Base-by-base conservation (phyloP, 2,113 vertebrate species). In the Microcebus jonahi region DNA sequence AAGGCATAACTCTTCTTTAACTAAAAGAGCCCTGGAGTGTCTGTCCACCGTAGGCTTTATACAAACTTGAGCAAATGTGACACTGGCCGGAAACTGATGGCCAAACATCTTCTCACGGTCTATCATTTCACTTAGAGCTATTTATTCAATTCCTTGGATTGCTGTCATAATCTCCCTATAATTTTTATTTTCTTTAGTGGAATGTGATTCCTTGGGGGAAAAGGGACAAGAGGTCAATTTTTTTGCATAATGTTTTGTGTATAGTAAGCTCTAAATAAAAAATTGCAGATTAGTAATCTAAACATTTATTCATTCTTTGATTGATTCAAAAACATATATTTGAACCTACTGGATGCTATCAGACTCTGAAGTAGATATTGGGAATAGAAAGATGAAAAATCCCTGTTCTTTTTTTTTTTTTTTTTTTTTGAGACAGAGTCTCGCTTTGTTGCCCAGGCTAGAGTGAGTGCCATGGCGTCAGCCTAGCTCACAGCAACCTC, bases 131-230 rank as follows among this genome's bases (percentile, higher is more conserved):
- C 59, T 57, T 61, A 57, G 29, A 82, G 48, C 42, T 81, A 61
- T 92, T 94, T 76, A 61, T 92, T 94, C 68, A 65, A 9, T 77
- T 90, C 27, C 21, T 77, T 96, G 75, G 77, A 53, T 90, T 96
- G n/a, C 15, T 55, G 8, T 92, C 61, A 83, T 48, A 45, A 25
- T 82, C 31, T 92, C 45, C 53, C 21, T 80, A 3, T 34, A 85
- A 81, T 63, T 82, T 65, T 95, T 76, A 84, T 95, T 94, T 92
- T 79, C 63, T 92, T 92, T 81, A 96, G 73, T 80, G 45, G 36
- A 76, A 59, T 81, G 27, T 83, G 39, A 75, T 73, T 94, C 34
- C 17, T 84, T 81, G 45, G 34, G 11, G 27, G 20, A 65, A 18
- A 63, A 79, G 42, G 27, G 27, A 63, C 10, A 29, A 63, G 61